Evolutionary conservation across 2,888 invertebrate species (phyloP).

Genomic region (Meiosimyza decipiens): DNA sequence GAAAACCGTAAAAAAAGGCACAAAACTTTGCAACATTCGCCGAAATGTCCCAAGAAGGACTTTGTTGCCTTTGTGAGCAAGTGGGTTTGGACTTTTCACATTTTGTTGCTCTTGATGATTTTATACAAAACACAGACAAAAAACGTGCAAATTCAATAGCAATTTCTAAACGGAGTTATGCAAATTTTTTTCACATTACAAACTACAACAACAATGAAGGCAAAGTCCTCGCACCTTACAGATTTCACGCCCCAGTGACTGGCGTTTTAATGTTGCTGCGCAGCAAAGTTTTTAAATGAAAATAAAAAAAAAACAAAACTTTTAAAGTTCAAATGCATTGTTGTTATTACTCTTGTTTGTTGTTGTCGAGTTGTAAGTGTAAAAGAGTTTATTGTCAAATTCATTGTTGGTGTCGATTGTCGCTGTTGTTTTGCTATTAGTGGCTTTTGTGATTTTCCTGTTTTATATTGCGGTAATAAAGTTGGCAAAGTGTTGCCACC

Average conservation of each 20-base stretch:
- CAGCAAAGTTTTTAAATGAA: background rate
- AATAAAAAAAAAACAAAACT: background rate
- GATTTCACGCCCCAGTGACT: slow-evolving; percentile 2
- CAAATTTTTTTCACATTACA: background rate
- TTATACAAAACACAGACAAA: too few relatives aligned
- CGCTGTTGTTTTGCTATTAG: background rate
- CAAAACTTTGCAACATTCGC: too few relatives aligned
- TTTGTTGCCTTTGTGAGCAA: too few relatives aligned
- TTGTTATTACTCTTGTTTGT: too few relatives aligned
- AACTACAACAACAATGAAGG: background rate
- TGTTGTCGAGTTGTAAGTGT: background rate
- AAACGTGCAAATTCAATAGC: too few relatives aligned
- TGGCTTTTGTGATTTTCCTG: background rate
- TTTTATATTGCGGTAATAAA: background rate
- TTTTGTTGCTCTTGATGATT: too few relatives aligned
- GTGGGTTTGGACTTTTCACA: too few relatives aligned
- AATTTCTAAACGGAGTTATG: background rate
- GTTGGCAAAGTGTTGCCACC: background rate
- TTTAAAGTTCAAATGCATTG: slow-evolving; percentile 1
- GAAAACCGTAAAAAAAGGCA: too few relatives aligned
- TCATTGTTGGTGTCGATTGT: background rate
- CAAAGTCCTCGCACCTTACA: background rate
- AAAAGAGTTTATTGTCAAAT: background rate
- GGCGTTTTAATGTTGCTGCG: background rate
- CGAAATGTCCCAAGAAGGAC: too few relatives aligned